Evolutionary conservation across 2,113 vertebrate species (phyloP).

Genomic region (Rhodinocichla rosea): DNA sequence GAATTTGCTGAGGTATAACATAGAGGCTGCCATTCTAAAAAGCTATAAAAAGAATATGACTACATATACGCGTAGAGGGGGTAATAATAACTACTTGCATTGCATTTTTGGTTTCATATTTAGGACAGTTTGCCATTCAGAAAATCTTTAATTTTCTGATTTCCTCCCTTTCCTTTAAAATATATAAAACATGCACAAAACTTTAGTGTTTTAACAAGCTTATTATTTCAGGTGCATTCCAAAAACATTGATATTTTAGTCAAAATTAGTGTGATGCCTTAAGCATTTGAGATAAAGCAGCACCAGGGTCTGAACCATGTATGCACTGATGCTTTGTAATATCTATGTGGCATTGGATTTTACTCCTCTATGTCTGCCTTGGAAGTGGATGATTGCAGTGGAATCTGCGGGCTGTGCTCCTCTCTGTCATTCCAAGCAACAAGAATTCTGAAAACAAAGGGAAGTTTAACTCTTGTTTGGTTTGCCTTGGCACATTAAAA

Average conservation of each 20-base stretch:
- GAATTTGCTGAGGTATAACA: neutral
- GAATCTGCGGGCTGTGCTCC: neutral
- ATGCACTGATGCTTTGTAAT: neutral
- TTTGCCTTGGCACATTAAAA: neutral
- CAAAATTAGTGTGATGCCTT: neutral
- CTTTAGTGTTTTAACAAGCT: neutral
- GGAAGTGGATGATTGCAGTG: neutral
- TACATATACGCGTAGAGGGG: neutral
- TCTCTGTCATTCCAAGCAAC: neutral
- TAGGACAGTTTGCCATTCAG: neutral
- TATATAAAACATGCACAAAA: neutral
- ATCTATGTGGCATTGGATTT: neutral
- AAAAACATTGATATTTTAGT: neutral
- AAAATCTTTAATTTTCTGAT: neutral
- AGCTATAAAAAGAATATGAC: neutral
- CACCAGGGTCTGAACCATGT: neutral
- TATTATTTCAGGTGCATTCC: neutral
- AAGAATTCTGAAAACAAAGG: neutral
- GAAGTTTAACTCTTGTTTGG: neutral
- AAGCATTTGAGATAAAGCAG: neutral
- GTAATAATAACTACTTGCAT: neutral
- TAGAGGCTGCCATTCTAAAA: neutral
- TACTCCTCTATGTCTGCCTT: neutral
- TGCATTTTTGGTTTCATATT: neutral
- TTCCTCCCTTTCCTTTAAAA: neutral